These are phyloP conservation scores for Spisula solida DNA, from an alignment of 2,888 invertebrate species.

Conservation along the genomic window DNA sequence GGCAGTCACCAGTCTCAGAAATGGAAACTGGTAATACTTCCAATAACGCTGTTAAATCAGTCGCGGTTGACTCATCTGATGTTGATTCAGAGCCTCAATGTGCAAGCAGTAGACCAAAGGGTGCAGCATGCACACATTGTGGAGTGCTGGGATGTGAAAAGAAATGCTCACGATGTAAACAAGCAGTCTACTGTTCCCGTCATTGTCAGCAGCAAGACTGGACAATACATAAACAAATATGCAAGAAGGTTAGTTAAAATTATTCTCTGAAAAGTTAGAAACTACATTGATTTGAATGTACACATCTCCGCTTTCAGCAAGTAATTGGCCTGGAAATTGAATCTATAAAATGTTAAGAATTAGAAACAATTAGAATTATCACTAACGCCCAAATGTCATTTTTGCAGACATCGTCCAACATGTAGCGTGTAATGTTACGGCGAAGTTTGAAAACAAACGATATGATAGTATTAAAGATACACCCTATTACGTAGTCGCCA, in stretches of 20 bases:
- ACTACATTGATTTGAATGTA: no score
- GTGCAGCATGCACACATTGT: constrained; percentile 7
- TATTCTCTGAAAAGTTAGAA: no score
- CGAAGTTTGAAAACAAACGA: no score
- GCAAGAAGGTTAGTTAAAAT: background rate
- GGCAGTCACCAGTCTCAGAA: no score
- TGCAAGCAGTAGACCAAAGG: background rate
- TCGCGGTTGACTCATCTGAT: background rate
- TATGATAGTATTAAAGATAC: no score
- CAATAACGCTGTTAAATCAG: no score
- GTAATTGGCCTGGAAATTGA: no score
- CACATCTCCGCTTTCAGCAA: no score
- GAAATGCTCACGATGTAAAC: constrained; percentile 27
- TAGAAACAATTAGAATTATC: background rate
- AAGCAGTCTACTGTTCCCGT: constrained; percentile 19
- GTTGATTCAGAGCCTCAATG: background rate
- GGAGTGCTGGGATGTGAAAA: background rate
- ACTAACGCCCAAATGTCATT: background rate
- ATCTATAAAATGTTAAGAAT: background rate
- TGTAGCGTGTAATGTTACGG: no score
- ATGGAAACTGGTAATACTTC: no score
- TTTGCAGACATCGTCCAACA: no score
- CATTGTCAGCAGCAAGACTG: constrained; percentile 43
- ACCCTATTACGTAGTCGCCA: no score
- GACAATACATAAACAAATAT: constrained; percentile 20